A percentile compares a stretch with the other conserved stretches of the same genome.
Evolutionary conservation across 2,888 invertebrate genomes (phyloP).

Genomic region (Temnothorax rugatulus): DNA sequence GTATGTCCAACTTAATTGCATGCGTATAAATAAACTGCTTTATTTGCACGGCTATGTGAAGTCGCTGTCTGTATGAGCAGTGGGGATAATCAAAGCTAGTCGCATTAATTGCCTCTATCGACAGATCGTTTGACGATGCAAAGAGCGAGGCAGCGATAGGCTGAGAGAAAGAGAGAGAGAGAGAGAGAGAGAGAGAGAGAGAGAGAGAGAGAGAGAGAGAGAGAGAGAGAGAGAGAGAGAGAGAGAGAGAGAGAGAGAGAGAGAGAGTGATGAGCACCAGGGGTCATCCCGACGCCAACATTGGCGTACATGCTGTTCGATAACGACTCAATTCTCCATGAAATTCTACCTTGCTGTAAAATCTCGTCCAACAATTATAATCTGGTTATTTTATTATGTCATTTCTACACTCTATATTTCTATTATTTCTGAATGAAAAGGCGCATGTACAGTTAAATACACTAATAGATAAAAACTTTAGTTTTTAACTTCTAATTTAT

Average conservation of each 20-base stretch:
- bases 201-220: background rate
- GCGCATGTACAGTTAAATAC: background rate
- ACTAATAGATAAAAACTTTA: background rate
- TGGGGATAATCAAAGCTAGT: slow-evolving; percentile 67
- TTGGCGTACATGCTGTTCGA: slow-evolving; percentile 30
- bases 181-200: too few relatives aligned
- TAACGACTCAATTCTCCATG: slow-evolving; percentile 18
- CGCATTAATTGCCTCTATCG: slow-evolving; percentile 68
- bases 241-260: background rate
- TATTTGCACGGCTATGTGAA: slow-evolving; percentile 66
- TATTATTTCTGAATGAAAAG: background rate
- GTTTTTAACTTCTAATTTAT: background rate
- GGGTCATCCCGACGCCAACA: slow-evolving; percentile 38
- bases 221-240: background rate
- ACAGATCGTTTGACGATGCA: slow-evolving; percentile 49
- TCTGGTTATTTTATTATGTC: background rate
- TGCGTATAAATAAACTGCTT: slow-evolving; percentile 72
- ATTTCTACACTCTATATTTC: background rate
- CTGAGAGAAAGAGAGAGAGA: background rate
- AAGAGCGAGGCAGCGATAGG: slow-evolving; percentile 37
- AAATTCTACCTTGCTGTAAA: slow-evolving; percentile 21
- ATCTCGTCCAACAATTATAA: slow-evolving; percentile 13
- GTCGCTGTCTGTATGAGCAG: slow-evolving; percentile 16
- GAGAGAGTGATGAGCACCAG: slow-evolving; percentile 28
- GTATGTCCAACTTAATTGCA: slow-evolving; percentile 65